phyloP scores from a whole-genome alignment of 2,888 invertebrate genomes.

The Meghimatium bilineatum region DNA sequence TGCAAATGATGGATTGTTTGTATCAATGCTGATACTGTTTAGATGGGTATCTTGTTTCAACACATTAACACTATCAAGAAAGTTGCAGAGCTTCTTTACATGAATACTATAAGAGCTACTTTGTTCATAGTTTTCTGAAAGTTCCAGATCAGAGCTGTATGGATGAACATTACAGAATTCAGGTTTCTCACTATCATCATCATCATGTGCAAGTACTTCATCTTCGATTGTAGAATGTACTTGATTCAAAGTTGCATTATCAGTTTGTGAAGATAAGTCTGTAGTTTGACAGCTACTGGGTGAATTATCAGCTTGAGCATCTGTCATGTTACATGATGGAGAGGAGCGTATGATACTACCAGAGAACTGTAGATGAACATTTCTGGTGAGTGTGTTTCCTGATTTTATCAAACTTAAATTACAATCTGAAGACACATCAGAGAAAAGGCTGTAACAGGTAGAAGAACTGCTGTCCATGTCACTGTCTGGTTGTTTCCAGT shows the following conservation, averaged over 20 bases:
- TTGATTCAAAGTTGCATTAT: no score
- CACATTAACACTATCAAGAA: background rate
- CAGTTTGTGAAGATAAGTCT: background rate
- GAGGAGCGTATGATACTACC: background rate
- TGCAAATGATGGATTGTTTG: no score
- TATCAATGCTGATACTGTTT: background rate
- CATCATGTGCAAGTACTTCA: background rate
- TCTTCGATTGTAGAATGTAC: background rate
- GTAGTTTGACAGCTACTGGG: background rate
- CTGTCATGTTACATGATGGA: background rate
- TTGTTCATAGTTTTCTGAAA: background rate
- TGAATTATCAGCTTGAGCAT: no score
- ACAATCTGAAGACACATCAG: background rate
- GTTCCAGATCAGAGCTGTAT: background rate
- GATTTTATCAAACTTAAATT: background rate
- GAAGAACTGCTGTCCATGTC: background rate
- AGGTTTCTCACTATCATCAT: background rate
- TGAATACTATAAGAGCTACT: background rate
- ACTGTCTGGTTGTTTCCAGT: slow-evolving; percentile 14
- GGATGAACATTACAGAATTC: background rate
- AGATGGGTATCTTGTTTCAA: background rate
- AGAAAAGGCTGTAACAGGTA: slow-evolving; percentile 7
- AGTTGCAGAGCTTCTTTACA: background rate
- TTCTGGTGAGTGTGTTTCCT: background rate
- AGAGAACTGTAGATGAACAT: no score